Evolutionary conservation across 2,888 invertebrate genomes (phyloP).

Genomic region (Acleris literana): DNA sequence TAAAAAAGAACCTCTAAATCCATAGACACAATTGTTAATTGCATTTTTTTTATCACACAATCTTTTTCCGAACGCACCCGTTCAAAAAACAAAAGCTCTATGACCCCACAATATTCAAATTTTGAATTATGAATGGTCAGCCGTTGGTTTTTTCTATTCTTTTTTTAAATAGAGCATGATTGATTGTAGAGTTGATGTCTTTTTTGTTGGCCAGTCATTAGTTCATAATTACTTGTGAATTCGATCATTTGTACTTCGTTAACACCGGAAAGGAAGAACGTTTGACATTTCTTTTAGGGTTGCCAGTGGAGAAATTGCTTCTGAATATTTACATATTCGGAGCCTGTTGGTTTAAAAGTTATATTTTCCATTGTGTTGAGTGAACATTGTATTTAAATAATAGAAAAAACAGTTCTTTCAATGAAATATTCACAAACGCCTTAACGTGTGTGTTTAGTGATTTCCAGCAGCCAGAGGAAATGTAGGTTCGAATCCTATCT

Average conservation of each 20-base stretch:
- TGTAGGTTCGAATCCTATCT: too few relatives aligned
- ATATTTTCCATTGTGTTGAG: too few relatives aligned
- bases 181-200: conserved; percentile 76
- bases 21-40: conserved; percentile 30
- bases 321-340: background rate
- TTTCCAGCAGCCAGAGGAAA: too few relatives aligned
- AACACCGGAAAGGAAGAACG: conserved; percentile 31
- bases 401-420: too few relatives aligned
- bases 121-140: conserved; percentile 69
- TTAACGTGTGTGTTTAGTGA: too few relatives aligned
- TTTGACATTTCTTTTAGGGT: conserved; percentile 37
- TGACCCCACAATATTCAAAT: conserved; percentile 72
- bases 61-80: conserved; percentile 37
- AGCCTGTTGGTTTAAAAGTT: too few relatives aligned
- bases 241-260: conserved; percentile 67
- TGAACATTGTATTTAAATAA: too few relatives aligned
- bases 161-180: conserved; percentile 76
- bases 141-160: conserved; percentile 44
- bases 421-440: too few relatives aligned
- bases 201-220: conserved; percentile 77
- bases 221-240: conserved; percentile 78
- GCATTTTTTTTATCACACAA: conserved; percentile 29
- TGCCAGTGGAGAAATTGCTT: conserved; percentile 6
- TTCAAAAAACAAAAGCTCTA: conserved; percentile 53
- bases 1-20: conserved; percentile 9